A percentile compares a stretch with the other conserved stretches of the same genome.
These are phyloP conservation scores for Platycercus adscitus DNA, from an alignment of 2,113 vertebrate species.

Conservation along the genomic window DNA sequence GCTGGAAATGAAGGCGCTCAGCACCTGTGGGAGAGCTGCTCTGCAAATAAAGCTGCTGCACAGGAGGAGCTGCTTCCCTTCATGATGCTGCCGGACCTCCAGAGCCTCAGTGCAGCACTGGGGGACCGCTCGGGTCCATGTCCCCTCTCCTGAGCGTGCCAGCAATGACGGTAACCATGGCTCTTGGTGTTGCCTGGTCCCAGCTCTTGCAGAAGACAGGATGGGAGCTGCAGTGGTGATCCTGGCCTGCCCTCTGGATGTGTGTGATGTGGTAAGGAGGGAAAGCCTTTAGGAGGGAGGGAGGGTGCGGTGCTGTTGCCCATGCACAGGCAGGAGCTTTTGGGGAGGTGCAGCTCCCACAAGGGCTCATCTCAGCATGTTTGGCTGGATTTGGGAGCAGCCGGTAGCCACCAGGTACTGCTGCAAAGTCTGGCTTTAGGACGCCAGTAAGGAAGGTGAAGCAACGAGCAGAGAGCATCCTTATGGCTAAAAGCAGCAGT, in stretches of 20 bases:
- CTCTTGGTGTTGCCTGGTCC: not conserved
- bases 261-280: not conserved
- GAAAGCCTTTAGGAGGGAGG: not conserved
- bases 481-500: not conserved
- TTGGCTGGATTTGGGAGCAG: not conserved
- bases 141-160: fast-evolving
- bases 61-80: fast-evolving
- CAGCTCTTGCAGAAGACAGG: not conserved
- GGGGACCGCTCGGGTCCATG: fast-evolving
- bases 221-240: not conserved
- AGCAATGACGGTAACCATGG: fast-evolving
- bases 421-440: not conserved
- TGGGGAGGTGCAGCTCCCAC: not conserved
- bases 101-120: fast-evolving
- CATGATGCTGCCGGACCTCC: fast-evolving
- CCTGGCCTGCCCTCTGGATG: not conserved
- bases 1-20: not conserved
- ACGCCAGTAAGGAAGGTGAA: not conserved
- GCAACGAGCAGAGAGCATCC: not conserved
- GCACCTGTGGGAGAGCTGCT: not conserved
- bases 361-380: fast-evolving
- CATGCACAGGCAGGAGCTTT: fast-evolving
- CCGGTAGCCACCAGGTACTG: fast-evolving
- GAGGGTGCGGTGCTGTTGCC: not conserved
- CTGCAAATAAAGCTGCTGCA: not conserved